Evolutionary conservation across 2,888 invertebrate species (phyloP).

Genomic region (Parascotia fuliginaria): DNA sequence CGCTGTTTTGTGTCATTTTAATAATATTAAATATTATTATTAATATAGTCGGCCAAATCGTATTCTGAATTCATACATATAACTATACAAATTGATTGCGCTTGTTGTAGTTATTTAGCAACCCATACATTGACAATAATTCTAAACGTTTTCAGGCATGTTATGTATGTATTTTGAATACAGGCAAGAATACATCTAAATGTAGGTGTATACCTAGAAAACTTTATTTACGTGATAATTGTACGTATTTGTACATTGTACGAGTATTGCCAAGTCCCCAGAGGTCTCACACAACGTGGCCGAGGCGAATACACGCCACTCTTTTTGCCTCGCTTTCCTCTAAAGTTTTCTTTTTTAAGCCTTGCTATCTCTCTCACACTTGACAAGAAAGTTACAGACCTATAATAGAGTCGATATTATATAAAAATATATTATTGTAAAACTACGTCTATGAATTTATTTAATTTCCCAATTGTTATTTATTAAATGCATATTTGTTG

Average conservation of each 20-base stretch:
- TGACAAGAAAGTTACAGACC: slow-evolving; percentile 17
- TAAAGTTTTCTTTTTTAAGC: slow-evolving; percentile 72
- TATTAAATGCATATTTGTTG: background rate
- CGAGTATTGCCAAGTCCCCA: slow-evolving; percentile 52
- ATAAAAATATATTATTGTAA: background rate
- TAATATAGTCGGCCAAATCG: background rate
- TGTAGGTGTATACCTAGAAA: slow-evolving; percentile 19
- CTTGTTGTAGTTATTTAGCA: slow-evolving; percentile 5
- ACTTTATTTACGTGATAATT: slow-evolving; percentile 39
- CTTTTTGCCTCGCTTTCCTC: slow-evolving; percentile 75
- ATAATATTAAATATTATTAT: background rate
- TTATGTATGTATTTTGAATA: background rate
- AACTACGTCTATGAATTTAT: too few species aligned
- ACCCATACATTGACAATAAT: background rate
- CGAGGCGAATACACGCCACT: slow-evolving; percentile 65
- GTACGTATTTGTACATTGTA: slow-evolving; percentile 41
- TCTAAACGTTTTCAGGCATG: slow-evolving; percentile 3
- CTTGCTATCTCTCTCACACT: slow-evolving; percentile 52
- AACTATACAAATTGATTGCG: slow-evolving; percentile 8
- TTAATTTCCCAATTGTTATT: too few species aligned
- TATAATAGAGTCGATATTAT: slow-evolving; percentile 7
- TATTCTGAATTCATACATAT: slow-evolving; percentile 9
- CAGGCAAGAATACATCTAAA: background rate
- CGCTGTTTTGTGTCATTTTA: background rate
- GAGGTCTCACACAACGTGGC: slow-evolving; percentile 54